Evolutionary conservation across 2,113 vertebrate genomes (phyloP), one percentile per base, ranked within the genome.

Genomic region (Coturnix japonica): DNA sequence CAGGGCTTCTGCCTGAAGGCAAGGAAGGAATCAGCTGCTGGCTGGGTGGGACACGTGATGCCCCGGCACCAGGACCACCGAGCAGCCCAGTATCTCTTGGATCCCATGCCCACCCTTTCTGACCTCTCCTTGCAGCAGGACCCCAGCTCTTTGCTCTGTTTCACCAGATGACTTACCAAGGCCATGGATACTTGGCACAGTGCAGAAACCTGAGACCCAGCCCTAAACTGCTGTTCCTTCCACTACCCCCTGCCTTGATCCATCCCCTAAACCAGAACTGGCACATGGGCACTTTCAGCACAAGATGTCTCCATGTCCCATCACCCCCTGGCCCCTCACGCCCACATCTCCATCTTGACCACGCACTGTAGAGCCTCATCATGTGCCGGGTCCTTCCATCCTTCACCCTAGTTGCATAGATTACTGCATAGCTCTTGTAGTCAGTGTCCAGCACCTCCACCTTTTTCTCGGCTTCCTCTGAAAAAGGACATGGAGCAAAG

Each of bases 331-430:
- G 51, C 51, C 8, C 26, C 51, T 53, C 51, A 53, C 25, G 39
- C 31, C 47, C 3, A 1, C 0, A 31, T 22, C 18, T 49, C 49
- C 39, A 11, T 21, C 19, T 82, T 26, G 56, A 19, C 19, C 63
- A 96, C 93, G 4, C 44, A 96, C 95, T 96, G 88, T 95, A 95
- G 81, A 96, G 95, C 69, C 80, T 85, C 90, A 95, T 61, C 87
- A 95, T 94, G 26, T 8, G 73, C 31, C 66, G 11, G 30, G 35
- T 83, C 85, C 71, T 70, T 39, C 13, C 16, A 0, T 78, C 21
- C 57, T 93, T 75, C 82, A 57, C 18, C 33, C 9, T 91, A 70
- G 91, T 74, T 63, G 76, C 91, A 31, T 86, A 71, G 65, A 96
- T 26, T 4, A 96, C 8, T 2, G 75, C 69, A 1, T 93, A 96